Conservation (phyloP, 2,113 vertebrate species). For the Seriola dumerili region DNA sequence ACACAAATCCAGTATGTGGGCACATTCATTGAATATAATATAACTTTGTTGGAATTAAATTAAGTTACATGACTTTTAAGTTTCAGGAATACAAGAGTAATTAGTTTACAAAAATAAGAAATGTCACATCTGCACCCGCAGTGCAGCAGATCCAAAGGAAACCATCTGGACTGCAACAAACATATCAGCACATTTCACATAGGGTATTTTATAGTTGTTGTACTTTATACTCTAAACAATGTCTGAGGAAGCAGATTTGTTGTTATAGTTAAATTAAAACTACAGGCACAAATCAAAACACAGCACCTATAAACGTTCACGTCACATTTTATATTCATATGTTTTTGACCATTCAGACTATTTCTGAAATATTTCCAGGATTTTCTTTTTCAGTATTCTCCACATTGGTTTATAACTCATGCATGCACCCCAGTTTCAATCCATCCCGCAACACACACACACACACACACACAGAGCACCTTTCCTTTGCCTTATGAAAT, state of each 20-base stretch:
- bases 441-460: constrained; percentile 7
- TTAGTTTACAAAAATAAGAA: no score
- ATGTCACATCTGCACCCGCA: no score
- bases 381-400: constrained; percentile 13
- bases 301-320: not conserved
- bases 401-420: constrained; percentile 43
- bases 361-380: not conserved
- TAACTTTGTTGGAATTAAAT: not conserved
- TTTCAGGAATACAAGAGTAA: no score
- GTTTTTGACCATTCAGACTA: not conserved
- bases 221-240: not conserved
- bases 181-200: constrained; percentile 20
- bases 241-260: not conserved
- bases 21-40: not conserved
- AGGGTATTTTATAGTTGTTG: not conserved
- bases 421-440: constrained; percentile 12
- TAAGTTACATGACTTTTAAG: not conserved
- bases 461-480: constrained; percentile 8
- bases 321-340: not conserved
- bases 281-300: not conserved
- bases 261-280: no score
- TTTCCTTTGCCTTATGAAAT: constrained; percentile 59
- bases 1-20: no score
- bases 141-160: constrained; percentile 8
- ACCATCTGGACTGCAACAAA: not conserved